A percentile compares a stretch with the other conserved stretches of the same genome.
phyloP scores from a whole-genome alignment of 2,113 vertebrate genomes.

The Melanocharis versteri region DNA sequence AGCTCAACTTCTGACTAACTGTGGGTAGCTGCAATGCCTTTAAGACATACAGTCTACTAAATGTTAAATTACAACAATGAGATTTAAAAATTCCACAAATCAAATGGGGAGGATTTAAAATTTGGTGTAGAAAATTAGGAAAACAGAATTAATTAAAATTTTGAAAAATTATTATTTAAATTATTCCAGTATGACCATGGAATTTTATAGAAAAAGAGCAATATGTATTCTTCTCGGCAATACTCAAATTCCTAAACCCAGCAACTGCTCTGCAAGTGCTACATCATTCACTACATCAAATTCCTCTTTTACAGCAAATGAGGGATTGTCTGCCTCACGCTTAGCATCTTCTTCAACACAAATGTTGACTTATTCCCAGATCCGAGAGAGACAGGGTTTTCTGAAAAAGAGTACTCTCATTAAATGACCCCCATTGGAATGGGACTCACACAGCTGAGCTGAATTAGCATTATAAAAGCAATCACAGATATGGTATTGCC shows the following conservation, averaged over 20 bases:
- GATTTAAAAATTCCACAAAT: background rate
- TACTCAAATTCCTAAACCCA: background rate
- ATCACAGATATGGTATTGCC: background rate
- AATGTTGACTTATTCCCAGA: background rate
- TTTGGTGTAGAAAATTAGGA: background rate
- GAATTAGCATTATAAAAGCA: slow-evolving; percentile 12
- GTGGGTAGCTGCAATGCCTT: background rate
- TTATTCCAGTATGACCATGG: background rate
- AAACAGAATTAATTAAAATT: background rate
- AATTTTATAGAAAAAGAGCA: background rate
- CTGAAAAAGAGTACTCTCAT: background rate
- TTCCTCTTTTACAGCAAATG: background rate
- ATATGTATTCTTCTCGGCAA: background rate
- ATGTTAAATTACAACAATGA: background rate
- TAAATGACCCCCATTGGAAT: background rate
- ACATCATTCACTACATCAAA: background rate
- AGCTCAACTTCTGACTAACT: background rate
- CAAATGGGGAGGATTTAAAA: background rate
- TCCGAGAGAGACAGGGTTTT: background rate
- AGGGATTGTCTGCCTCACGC: background rate
- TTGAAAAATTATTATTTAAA: background rate
- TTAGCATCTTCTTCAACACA: background rate
- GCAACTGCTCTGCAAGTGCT: background rate
- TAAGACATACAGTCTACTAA: background rate
- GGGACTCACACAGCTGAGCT: background rate